Evolutionary conservation across 2,888 invertebrate genomes (phyloP), one percentile per base, ranked within the genome.

Genomic region (Poecilobothrus nobilitatus): DNA sequence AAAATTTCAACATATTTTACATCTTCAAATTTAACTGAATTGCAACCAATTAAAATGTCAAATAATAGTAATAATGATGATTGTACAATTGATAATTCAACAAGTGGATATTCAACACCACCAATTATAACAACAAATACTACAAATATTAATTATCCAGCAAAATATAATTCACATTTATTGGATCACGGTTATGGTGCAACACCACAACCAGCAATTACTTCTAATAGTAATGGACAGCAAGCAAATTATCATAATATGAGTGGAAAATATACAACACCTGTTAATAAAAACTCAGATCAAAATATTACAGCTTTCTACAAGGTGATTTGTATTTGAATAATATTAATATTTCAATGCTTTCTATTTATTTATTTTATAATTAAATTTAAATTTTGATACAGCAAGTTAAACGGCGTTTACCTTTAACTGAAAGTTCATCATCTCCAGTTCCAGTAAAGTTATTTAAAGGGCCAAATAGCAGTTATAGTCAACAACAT

Each of bases 171-270:
- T 61, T 21, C 89, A 74, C 92, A 93, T 82, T 86, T 93, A 76
- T 85, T 91, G 76, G 93, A 94, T 82, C 93, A 94, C 79, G 92
- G 91, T 75, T 94, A 94, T 83, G 92, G 92, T 74, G 91, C 90
- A 76, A 91, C 91, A 73, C 90, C 91, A 71, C 87, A 89, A 78
- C 87, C 87, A 80, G 85, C 87, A 74, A 84, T 86, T 76, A 84
- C 84, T 67, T 15, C 12, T n/a, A 44, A 27, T 22, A 18, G 20
- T 65, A 53, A 27, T 12, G 22, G 61, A 65, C 34, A 21, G n/a
- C 37, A 65, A 53, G 1, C 9, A 6, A 37, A 18, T 37, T 53
- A 33, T 21, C 70, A 18, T 18, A 72, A 72, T 63, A 74, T 74
- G 22, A 70, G 73, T 44, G 74, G 74, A 41, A 75, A 74, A 71